Percentiles rank a stretch among this genome's conserved stretches.
Evolutionary conservation across 1,140 invertebrate species (phyloP).

Genomic region (Agraylea sexmaculata): DNA sequence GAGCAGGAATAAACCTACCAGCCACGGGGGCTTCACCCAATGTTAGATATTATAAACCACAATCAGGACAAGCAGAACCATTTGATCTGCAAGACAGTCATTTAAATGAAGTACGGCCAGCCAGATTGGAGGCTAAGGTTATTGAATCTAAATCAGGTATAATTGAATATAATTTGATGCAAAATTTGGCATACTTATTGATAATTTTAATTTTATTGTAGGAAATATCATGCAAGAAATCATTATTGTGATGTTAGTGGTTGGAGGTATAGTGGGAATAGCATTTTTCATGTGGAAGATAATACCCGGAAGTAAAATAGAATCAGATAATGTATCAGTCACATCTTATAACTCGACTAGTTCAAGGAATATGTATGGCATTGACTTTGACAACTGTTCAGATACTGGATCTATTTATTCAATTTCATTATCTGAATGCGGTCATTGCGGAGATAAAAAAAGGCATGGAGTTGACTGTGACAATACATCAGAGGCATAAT

Average conservation of each 20-base stretch:
- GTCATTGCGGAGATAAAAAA: slow-evolving; percentile 25
- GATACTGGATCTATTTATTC: slow-evolving; percentile 37
- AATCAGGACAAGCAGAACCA: slow-evolving; percentile 33
- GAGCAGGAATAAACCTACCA: slow-evolving; percentile 56
- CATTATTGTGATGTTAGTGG: slow-evolving; percentile 35
- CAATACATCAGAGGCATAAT: slow-evolving; percentile 37
- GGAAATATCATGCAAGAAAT: slow-evolving; percentile 20
- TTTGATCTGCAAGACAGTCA: slow-evolving; percentile 31
- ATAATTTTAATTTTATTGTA: slow-evolving; percentile 13
- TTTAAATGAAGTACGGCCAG: slow-evolving; percentile 35
- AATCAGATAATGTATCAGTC: slow-evolving; percentile 23
- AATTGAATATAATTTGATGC: too few relatives aligned
- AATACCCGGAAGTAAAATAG: slow-evolving; percentile 33
- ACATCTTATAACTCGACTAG: slow-evolving; percentile 14
- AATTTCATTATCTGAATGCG: slow-evolving; percentile 36
- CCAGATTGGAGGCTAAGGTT: slow-evolving; percentile 32
- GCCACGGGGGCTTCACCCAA: slow-evolving; percentile 38
- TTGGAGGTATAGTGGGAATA: slow-evolving; percentile 36
- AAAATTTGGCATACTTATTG: background rate
- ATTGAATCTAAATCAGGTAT: slow-evolving; percentile 31
- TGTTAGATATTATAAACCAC: slow-evolving; percentile 28
- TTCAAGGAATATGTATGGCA: slow-evolving; percentile 13
- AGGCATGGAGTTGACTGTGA: slow-evolving; percentile 31
- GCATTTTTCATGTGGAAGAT: slow-evolving; percentile 37
- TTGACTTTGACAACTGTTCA: slow-evolving; percentile 21